phyloP scores from a whole-genome alignment of 2,113 vertebrate genomes.

The Coryphaenoides rupestris region DNA sequence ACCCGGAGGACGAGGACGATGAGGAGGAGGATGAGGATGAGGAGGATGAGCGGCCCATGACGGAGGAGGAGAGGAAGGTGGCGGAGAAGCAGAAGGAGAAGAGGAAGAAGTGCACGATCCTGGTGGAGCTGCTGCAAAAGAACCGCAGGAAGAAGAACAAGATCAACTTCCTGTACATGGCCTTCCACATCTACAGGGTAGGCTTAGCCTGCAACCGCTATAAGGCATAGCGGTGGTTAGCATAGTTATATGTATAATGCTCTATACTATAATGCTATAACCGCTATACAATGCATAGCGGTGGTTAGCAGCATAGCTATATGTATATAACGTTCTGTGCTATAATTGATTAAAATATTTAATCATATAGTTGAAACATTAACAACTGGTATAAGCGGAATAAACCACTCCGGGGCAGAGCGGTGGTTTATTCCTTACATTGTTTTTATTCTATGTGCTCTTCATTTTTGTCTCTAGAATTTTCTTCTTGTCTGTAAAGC shows the following conservation, averaged over 20 bases:
- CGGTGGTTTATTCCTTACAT: too few relatives aligned
- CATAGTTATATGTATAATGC: too few relatives aligned
- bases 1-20: slow-evolving; percentile 34
- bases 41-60: background rate
- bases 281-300: background rate
- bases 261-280: too few relatives aligned
- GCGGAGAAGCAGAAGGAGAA: slow-evolving; percentile 48
- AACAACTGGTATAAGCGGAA: too few relatives aligned
- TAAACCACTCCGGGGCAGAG: too few relatives aligned
- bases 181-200: slow-evolving; percentile 75
- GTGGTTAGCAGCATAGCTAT: background rate
- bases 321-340: too few relatives aligned
- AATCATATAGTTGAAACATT: too few relatives aligned
- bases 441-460: too few relatives aligned
- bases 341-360: too few relatives aligned
- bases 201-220: too few relatives aligned
- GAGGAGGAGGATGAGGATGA: slow-evolving; percentile 44
- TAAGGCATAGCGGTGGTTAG: background rate
- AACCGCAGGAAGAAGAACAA: slow-evolving; percentile 61
- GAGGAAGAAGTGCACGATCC: slow-evolving; percentile 60
- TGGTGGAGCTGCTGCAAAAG: slow-evolving; percentile 78
- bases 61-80: slow-evolving; percentile 22
- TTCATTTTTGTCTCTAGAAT: too few relatives aligned
- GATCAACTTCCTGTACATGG: slow-evolving; percentile 64
- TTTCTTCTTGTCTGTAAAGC: too few relatives aligned